These are phyloP conservation scores for Catharus fuscescens DNA, from an alignment of 2,113 vertebrate species.

Conservation along the genomic window DNA sequence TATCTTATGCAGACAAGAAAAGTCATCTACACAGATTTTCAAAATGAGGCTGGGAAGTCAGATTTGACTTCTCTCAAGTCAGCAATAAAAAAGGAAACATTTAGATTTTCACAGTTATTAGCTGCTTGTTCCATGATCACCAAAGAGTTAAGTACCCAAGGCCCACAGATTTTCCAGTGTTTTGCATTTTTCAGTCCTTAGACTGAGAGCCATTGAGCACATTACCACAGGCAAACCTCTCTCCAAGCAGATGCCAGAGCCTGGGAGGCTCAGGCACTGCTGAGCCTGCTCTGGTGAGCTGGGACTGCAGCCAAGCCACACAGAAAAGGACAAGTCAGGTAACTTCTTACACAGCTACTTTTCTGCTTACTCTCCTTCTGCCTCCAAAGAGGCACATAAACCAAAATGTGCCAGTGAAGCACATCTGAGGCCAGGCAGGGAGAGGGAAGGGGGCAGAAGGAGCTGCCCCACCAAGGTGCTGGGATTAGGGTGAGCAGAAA, in stretches of 20 bases:
- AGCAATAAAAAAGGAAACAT: background rate
- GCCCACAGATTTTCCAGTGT: background rate
- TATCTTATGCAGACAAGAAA: background rate
- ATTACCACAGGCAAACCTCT: background rate
- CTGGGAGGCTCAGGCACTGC: background rate
- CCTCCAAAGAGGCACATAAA: background rate
- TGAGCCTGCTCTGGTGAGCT: background rate
- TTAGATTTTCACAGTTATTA: background rate
- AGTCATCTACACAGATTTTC: background rate
- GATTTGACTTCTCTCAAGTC: background rate
- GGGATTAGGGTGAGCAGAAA: background rate
- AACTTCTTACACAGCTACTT: background rate
- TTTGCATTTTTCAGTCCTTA: background rate
- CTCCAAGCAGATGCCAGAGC: background rate
- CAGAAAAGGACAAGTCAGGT: constrained; percentile 35
- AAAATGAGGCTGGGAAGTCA: background rate
- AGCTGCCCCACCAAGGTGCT: background rate
- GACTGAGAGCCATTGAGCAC: background rate
- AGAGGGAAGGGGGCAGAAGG: background rate
- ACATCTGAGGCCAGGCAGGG: background rate
- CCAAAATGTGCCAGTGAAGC: background rate
- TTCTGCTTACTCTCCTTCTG: background rate
- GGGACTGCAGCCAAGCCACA: background rate
- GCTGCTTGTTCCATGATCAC: background rate
- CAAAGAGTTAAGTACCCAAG: background rate